Percentiles rank a stretch among this genome's conserved stretches.
These are phyloP conservation scores for Thaumatotibia leucotreta DNA, from an alignment of 1,140 invertebrate species.

Conservation along the genomic window DNA sequence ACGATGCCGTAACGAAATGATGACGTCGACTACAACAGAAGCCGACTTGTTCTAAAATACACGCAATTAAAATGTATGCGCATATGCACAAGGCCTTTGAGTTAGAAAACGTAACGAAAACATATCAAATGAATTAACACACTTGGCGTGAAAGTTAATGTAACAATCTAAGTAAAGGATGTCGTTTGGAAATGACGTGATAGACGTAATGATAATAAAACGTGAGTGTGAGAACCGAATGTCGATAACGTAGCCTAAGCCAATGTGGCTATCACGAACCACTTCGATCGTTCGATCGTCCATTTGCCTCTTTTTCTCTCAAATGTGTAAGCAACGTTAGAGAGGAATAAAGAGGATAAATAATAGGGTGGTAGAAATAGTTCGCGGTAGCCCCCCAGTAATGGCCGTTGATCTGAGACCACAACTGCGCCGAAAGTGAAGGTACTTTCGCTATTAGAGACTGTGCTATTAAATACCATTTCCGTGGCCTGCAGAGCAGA, in stretches of 20 bases:
- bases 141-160: background rate
- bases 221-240: slow-evolving; percentile 1
- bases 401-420: background rate
- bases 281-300: too few relatives aligned
- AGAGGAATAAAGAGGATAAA: too few relatives aligned
- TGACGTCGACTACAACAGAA: background rate
- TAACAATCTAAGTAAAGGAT: background rate
- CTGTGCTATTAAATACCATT: background rate
- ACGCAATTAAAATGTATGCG: background rate
- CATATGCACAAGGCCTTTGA: background rate
- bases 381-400: background rate
- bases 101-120: background rate
- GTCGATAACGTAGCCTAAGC: background rate
- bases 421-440: background rate
- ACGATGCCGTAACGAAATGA: background rate
- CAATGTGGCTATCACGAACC: too few relatives aligned
- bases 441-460: slow-evolving; percentile 4
- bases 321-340: too few relatives aligned
- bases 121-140: background rate
- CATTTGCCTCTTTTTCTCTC: too few relatives aligned
- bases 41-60: background rate
- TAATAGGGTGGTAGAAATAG: too few relatives aligned
- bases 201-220: background rate
- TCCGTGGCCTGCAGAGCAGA: background rate
- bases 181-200: background rate